Base-by-base conservation (phyloP, 2,888 invertebrate species). In the Nomada fucata region DNA sequence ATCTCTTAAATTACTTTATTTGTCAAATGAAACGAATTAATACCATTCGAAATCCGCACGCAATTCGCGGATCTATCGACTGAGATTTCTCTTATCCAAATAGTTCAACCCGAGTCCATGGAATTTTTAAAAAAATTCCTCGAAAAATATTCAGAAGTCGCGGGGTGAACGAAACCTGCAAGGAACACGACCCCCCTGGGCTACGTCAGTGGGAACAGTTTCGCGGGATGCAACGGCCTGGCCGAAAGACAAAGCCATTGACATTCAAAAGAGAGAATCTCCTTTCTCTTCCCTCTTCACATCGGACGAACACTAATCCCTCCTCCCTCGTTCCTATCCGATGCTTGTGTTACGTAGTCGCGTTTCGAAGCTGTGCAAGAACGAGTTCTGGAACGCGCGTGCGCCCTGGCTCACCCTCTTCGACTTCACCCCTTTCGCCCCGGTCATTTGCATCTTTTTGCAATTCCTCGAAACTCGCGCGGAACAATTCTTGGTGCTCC, bases 201-300 rank as follows among this genome's bases (percentile, higher is more conserved):
- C 64, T 84, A 52, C 63, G 69, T 47, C 63, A 68, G 67, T 76
- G 73, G 77, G 72, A 75, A 81, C 85, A 65, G 78, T 65, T 84
- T 55, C 77, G 73, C 79, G 68, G 75, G 80, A 79, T 85, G 86
- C 81, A 85, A 55, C 74, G 76, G 74, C 75, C 69, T 83, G 85
- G 59, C 85, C 69, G 60, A 57, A 82, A 90, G 83, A 91, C 92
- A 92, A 91, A 92, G 92, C 91, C 92, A 92, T 92, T 92, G 92
- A 92, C 93, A 92, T 92, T 92, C 91, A 92, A 92, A 93, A 92
- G 90, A 89, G 84, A 79, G 85, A 70, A 67, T 76, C 80, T 85
- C 85, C 86, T 87, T 85, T 86, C 79, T 71, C 86, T 79, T 87
- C 78, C 79, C 88, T 86, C 88, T 88, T 88, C 80, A 76, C 86